phyloP scores from a whole-genome alignment of 2,888 invertebrate species.

The Zaprionus lineosus region DNA sequence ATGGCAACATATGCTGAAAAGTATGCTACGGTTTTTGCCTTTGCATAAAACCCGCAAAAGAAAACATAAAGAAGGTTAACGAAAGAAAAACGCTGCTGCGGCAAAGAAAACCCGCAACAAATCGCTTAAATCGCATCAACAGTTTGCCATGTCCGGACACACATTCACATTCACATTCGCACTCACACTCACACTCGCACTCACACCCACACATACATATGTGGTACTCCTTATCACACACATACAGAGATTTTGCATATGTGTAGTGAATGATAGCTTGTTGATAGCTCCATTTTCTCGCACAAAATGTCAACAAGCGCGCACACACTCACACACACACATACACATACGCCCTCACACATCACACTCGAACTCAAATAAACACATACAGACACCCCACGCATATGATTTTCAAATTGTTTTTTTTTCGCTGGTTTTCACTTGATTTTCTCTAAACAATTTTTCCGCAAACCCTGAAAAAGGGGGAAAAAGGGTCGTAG shows the following conservation, averaged over 20 bases:
- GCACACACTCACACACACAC: slow-evolving; percentile 1
- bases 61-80: slow-evolving; percentile 46
- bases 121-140: slow-evolving; percentile 79
- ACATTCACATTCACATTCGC: slow-evolving; percentile 31
- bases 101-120: slow-evolving; percentile 68
- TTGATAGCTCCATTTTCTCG: slow-evolving; percentile 72
- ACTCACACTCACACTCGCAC: slow-evolving; percentile 19
- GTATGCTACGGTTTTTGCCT: slow-evolving; percentile 53
- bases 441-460: slow-evolving; percentile 69
- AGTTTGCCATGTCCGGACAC: slow-evolving; percentile 64
- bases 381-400: slow-evolving; percentile 8
- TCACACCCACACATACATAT: slow-evolving; percentile 34
- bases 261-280: slow-evolving; percentile 77
- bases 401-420: slow-evolving; percentile 71
- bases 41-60: slow-evolving; percentile 56
- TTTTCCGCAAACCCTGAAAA: slow-evolving; percentile 46
- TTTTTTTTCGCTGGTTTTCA: slow-evolving; percentile 54
- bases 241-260: slow-evolving; percentile 45
- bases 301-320: slow-evolving; percentile 68
- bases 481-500: slow-evolving; percentile 52
- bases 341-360: slow-evolving; percentile 23
- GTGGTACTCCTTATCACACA: slow-evolving; percentile 29
- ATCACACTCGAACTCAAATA: neutral
- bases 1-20: slow-evolving; percentile 46
- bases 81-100: slow-evolving; percentile 14